These are phyloP conservation scores for Pollachius pollachius DNA, from an alignment of 2,113 vertebrate genomes.

Conservation along the genomic window DNA sequence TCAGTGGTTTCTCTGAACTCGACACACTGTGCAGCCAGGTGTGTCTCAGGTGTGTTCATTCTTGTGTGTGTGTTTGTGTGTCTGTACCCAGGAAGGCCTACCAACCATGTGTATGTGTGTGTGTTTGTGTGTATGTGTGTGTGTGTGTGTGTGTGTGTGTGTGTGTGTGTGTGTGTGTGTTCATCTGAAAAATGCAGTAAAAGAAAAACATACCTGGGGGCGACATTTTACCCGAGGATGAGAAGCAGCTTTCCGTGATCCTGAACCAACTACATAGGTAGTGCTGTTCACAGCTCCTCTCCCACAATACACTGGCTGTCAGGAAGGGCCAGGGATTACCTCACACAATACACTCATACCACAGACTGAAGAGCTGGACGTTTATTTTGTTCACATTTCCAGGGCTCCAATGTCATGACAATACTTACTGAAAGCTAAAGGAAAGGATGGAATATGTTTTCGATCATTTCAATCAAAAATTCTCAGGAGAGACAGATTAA, in stretches of 20 bases:
- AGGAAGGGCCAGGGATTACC: not conserved
- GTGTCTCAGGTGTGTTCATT: too few species aligned
- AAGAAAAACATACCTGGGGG: conserved; percentile 40
- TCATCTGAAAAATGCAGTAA: conserved; percentile 28
- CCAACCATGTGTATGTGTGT: not conserved
- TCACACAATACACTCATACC: not conserved
- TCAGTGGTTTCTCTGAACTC: too few species aligned
- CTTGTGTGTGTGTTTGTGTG: too few species aligned
- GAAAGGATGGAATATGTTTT: too few species aligned
- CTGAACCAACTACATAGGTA: conserved; percentile 12
- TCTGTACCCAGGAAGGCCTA: too few species aligned
- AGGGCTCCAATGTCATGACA: too few species aligned
- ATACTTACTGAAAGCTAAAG: too few species aligned
- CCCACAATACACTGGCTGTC: not conserved
- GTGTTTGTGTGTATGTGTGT: not conserved
- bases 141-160: not conserved
- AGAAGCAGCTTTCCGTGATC: conserved; percentile 19
- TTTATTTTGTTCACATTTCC: not conserved
- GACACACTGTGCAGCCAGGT: too few species aligned
- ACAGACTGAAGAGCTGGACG: not conserved
- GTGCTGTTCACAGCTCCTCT: conserved; percentile 21
- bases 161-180: conserved; percentile 3
- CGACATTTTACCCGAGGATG: conserved; percentile 17
- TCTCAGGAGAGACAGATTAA: too few species aligned
- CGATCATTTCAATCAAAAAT: too few species aligned